Evolutionary conservation across 2,888 invertebrate species (phyloP).

Genomic region (Saturnia pavonia): DNA sequence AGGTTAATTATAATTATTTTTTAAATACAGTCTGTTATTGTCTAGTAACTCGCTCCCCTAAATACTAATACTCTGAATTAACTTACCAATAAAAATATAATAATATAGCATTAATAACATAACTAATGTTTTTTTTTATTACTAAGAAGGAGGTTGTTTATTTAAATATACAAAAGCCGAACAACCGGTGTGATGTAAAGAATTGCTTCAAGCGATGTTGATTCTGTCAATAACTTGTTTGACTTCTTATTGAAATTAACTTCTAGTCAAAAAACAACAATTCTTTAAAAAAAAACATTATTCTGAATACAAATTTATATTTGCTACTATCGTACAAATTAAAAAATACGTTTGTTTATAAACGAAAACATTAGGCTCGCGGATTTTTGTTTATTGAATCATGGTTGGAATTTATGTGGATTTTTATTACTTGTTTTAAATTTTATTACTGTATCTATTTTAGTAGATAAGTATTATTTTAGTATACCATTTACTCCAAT

Average conservation of each 20-base stretch:
- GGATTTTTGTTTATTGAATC: not conserved
- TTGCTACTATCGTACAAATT: not conserved
- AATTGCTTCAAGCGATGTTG: not conserved
- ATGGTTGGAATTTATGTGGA: too few relatives aligned
- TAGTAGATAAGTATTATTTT: too few relatives aligned
- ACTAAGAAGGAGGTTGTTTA: not conserved
- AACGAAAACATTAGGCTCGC: not conserved
- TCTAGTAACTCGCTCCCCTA: too few relatives aligned
- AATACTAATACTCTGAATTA: not conserved
- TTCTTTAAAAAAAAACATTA: not conserved
- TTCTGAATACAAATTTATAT: not conserved
- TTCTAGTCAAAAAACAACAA: not conserved
- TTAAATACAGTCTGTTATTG: too few relatives aligned
- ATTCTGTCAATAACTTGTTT: not conserved
- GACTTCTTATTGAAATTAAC: not conserved
- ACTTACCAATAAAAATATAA: not conserved
- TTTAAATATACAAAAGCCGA: not conserved
- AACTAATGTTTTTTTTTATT: not conserved
- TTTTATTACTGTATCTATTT: too few relatives aligned
- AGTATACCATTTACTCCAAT: too few relatives aligned
- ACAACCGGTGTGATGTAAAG: not conserved
- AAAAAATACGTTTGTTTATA: not conserved
- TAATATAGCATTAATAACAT: not conserved
- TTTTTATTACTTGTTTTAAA: too few relatives aligned
- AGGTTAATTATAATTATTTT: too few relatives aligned